Conservation (phyloP, 2,888 invertebrate species). For the Yponomeuta plumbellus region DNA sequence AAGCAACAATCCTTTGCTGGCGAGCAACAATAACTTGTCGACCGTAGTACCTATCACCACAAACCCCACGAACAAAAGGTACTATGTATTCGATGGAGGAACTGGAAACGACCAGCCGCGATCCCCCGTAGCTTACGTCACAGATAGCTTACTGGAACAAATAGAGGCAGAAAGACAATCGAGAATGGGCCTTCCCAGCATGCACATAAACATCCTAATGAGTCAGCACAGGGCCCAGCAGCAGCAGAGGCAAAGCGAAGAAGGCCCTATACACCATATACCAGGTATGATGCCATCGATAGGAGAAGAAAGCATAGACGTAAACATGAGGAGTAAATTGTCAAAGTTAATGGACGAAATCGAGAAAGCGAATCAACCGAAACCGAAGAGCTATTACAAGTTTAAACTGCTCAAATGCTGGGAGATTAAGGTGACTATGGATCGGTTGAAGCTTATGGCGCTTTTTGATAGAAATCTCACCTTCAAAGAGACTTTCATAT, state of each 20-base stretch:
- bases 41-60: constrained; percentile 65
- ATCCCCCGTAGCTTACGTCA: constrained; percentile 66
- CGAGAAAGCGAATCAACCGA: constrained; percentile 71
- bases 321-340: constrained; percentile 73
- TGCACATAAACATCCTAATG: constrained; percentile 69
- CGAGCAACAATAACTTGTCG: constrained; percentile 66
- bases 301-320: constrained; percentile 74
- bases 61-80: constrained; percentile 58
- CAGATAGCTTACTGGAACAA: constrained; percentile 67
- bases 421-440: constrained; percentile 90
- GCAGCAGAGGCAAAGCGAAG: constrained; percentile 39
- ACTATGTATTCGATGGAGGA: constrained; percentile 68
- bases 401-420: constrained; percentile 81
- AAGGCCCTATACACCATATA: constrained; percentile 46
- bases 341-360: constrained; percentile 74
- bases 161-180: constrained; percentile 67
- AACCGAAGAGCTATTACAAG: constrained; percentile 83
- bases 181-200: constrained; percentile 67
- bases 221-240: constrained; percentile 57
- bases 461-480: constrained; percentile 95
- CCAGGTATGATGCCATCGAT: constrained; percentile 71
- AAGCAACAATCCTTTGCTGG: constrained; percentile 67
- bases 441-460: constrained; percentile 93
- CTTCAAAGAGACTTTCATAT: constrained; percentile 86
- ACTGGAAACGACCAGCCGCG: constrained; percentile 60